Base-by-base conservation (phyloP, 1,140 invertebrate species). In the Daktulosphaira vitifoliae region DNA sequence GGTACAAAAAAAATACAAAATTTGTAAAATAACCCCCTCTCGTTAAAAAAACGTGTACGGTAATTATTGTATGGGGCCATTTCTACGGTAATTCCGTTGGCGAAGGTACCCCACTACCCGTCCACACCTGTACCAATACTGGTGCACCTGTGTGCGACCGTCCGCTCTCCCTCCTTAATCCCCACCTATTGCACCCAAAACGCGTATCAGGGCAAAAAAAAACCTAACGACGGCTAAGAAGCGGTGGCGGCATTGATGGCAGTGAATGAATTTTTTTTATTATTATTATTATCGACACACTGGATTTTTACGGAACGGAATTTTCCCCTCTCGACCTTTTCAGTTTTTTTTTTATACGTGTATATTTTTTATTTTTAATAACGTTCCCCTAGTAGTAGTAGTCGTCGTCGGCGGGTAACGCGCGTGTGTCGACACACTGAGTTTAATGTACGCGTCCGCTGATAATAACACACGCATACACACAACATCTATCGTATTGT, bases 201-300 rank as follows among this genome's bases (percentile, higher is more conserved):
- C n/a, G 29, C 29, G 29, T 33, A 33, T 33, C 29, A 33, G 11
- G 29, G 5, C 5, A 33, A 33, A 33, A n/a, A 33, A 33, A 33
- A 33, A 33, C 5, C 5, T 11, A 33, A 33, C 29, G 29, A 33
- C 5, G 29, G 29, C 29, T n/a, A n/a, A n/a, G n/a, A n/a, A n/a
- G n/a, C n/a, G n/a, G n/a, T n/a, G n/a, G n/a, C n/a, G n/a, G n/a
- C n/a, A n/a, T n/a, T n/a, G 54, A 39, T 29, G 38, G 42, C 56
- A 16, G 54, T 62, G 56, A 62, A 62, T 62, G 56, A 62, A 62
- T 46, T 62, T 46, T 62, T 59, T 59, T 59, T 33, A 16, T 44
- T 44, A 44, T 44, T n/a, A 46, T 29, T 25, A 23, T n/a, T 18
- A 42, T 62, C 26, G 56, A 25, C 56, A 25, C 56, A 33, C 22